A percentile compares a stretch with the other conserved stretches of the same genome.
These are phyloP conservation scores for Microcebus murinus DNA, from an alignment of 2,113 vertebrate species.

Conservation along the genomic window DNA sequence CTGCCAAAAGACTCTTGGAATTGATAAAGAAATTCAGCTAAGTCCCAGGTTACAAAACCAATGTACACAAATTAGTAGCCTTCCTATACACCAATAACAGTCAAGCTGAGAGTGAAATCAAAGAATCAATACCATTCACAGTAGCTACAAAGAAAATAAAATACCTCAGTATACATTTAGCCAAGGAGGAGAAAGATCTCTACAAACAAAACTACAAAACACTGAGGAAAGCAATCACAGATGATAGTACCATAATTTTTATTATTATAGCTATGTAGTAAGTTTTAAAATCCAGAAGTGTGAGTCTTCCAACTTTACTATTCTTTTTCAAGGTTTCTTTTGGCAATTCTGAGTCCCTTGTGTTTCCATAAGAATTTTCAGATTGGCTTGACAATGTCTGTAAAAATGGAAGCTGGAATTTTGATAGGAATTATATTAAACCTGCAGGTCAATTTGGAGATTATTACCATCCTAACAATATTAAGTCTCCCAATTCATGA, in stretches of 20 bases:
- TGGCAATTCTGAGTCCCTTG: not conserved
- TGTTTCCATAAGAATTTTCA: not conserved
- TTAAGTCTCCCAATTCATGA: not conserved
- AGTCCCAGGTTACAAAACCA: too few species aligned
- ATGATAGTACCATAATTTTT: not conserved
- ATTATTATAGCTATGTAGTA: not conserved
- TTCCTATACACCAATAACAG: too few species aligned
- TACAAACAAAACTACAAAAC: too few species aligned
- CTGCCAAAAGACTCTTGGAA: too few species aligned
- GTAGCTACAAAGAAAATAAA: too few species aligned
- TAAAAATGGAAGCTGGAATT: not conserved
- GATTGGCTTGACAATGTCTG: not conserved
- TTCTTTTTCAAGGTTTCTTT: not conserved
- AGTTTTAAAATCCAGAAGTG: not conserved
- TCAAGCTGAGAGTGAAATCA: too few species aligned
- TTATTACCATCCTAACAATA: not conserved
- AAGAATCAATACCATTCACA: too few species aligned
- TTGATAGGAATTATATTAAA: not conserved
- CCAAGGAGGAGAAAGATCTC: too few species aligned
- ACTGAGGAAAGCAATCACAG: too few species aligned
- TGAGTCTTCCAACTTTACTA: not conserved
- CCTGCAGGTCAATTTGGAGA: not conserved
- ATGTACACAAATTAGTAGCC: too few species aligned
- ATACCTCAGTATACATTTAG: too few species aligned
- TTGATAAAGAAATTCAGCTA: too few species aligned